A percentile compares a stretch with the other conserved stretches of the same genome.
Evolutionary conservation across 2,113 vertebrate species (phyloP).

Genomic region (Baryphthengus martii): DNA sequence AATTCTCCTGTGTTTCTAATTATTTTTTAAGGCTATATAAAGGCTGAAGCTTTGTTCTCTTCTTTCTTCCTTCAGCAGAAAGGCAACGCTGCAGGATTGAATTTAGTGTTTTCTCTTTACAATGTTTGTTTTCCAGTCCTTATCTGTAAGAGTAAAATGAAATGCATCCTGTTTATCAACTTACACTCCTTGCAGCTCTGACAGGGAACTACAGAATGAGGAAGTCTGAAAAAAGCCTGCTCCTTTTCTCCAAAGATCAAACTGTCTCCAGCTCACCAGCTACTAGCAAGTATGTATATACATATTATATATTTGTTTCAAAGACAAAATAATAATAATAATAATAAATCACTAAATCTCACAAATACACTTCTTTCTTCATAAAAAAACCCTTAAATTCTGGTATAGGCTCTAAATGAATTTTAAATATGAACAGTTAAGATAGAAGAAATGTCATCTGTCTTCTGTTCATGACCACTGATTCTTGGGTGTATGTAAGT

Average conservation of each 20-base stretch:
- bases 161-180: not conserved
- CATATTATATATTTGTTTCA: not conserved
- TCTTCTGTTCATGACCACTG: not conserved
- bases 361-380: not conserved
- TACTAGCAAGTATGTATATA: not conserved
- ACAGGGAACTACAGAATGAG: not conserved
- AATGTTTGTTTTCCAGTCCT: not conserved
- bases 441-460: not conserved
- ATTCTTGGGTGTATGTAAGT: not conserved
- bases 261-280: not conserved
- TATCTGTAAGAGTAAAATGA: not conserved
- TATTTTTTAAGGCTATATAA: not conserved
- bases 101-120: not conserved
- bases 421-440: not conserved
- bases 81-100: not conserved
- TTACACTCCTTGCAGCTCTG: not conserved
- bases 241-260: not conserved
- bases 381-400: not conserved
- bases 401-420: not conserved
- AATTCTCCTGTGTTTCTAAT: not conserved
- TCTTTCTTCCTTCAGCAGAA: not conserved
- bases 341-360: not conserved
- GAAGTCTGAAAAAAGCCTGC: not conserved
- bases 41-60: not conserved
- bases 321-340: rapidly evolving